These are phyloP conservation scores for Graphium colonna DNA, from an alignment of 2,888 invertebrate species.

Conservation along the genomic window DNA sequence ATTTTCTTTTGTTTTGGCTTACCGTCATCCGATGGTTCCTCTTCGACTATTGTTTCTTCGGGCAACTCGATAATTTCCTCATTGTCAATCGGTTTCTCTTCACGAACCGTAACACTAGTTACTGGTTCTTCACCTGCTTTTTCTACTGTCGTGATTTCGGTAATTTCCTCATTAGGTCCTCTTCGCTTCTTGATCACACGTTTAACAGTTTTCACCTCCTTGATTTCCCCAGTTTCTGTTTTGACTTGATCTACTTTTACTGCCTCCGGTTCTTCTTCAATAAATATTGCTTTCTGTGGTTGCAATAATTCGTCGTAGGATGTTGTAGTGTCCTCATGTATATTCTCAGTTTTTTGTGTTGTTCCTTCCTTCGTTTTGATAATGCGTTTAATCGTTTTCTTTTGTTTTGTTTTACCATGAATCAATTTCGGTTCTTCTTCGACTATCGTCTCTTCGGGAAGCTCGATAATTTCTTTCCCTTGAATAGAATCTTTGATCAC, in stretches of 20 bases:
- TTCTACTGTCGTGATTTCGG: slow-evolving; percentile 29
- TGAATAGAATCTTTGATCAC: slow-evolving; percentile 27
- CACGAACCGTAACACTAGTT: too few relatives aligned
- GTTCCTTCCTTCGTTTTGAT: slow-evolving; percentile 40
- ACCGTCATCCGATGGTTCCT: too few relatives aligned
- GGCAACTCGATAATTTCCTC: too few relatives aligned
- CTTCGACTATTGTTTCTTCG: too few relatives aligned
- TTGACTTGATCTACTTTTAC: slow-evolving; percentile 7
- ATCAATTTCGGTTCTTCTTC: slow-evolving; percentile 43
- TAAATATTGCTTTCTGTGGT: slow-evolving; percentile 27
- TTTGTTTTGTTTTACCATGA: slow-evolving; percentile 39
- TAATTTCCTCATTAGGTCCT: slow-evolving; percentile 12
- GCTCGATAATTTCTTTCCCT: slow-evolving; percentile 29
- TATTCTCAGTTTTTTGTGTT: too few relatives aligned
- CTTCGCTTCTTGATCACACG: too few relatives aligned
- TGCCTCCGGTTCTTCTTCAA: slow-evolving; percentile 22
- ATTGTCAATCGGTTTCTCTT: too few relatives aligned
- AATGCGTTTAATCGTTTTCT: slow-evolving; percentile 42
- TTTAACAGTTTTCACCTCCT: too few relatives aligned
- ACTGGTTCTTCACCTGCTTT: slow-evolving; percentile 33
- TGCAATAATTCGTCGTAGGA: too few relatives aligned
- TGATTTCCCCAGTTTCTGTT: too few relatives aligned
- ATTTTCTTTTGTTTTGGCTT: too few relatives aligned
- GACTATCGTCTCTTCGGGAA: slow-evolving; percentile 39
- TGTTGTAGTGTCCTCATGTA: too few relatives aligned